These are phyloP conservation scores for Galeopterus variegatus DNA, from an alignment of 2,113 vertebrate genomes.

Conservation along the genomic window DNA sequence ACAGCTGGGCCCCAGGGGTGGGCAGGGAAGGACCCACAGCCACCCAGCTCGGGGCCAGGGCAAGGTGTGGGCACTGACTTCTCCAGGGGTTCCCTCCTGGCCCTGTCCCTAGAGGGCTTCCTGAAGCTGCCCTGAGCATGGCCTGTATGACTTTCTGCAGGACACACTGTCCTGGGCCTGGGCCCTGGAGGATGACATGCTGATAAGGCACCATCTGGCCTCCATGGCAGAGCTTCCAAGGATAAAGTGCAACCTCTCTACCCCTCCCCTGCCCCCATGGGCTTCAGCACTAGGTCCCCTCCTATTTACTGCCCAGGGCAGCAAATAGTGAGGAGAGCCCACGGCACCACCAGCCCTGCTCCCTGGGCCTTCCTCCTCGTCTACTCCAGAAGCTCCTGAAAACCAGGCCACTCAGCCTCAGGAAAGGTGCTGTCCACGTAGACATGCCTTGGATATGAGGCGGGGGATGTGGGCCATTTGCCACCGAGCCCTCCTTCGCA, in stretches of 20 bases:
- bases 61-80: not conserved
- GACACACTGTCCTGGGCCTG: not conserved
- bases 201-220: not conserved
- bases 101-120: not conserved
- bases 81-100: not conserved
- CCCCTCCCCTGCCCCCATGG: not conserved
- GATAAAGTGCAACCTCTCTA: not conserved
- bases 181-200: not conserved
- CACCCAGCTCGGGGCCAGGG: rapidly evolving
- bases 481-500: not conserved
- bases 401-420: not conserved
- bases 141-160: not conserved
- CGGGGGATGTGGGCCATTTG: not conserved
- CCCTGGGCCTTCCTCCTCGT: not conserved
- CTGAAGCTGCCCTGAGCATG: not conserved
- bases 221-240: not conserved
- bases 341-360: not conserved
- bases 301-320: not conserved
- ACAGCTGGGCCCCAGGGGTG: not conserved
- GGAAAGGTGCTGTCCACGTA: not conserved
- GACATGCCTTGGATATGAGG: not conserved
- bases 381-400: not conserved
- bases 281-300: not conserved
- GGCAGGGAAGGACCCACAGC: not conserved
- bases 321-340: not conserved